Percentiles rank a stretch among this genome's conserved stretches.
These are phyloP conservation scores for Drosophila colorata DNA, from an alignment of 2,888 invertebrate species.

Conservation along the genomic window DNA sequence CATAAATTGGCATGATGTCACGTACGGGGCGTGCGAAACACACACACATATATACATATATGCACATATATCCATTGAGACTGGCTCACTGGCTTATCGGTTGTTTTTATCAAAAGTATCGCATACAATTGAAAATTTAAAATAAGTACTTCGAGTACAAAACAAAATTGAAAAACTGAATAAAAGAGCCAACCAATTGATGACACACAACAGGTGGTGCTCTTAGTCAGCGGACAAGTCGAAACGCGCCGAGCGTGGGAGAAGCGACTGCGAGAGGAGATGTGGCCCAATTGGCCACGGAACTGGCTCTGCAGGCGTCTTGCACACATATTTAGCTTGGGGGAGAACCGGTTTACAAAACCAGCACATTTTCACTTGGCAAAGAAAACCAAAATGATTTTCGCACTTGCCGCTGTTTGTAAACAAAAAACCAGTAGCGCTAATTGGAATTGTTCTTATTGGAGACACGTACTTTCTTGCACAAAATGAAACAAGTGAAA, in stretches of 20 bases:
- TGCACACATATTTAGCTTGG: not conserved
- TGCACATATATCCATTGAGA: constrained; percentile 8
- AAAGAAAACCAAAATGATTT: constrained; percentile 35
- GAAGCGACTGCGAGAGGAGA: constrained; percentile 18
- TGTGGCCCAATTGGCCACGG: constrained; percentile 44
- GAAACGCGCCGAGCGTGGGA: constrained; percentile 38
- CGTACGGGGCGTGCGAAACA: constrained; percentile 45
- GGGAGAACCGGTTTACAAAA: constrained; percentile 57
- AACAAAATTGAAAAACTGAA: constrained; percentile 5
- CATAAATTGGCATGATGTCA: constrained; percentile 67
- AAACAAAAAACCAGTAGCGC: constrained; percentile 76
- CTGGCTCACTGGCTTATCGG: constrained; percentile 43
- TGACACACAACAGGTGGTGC: constrained; percentile 72
- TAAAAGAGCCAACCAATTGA: constrained; percentile 24
- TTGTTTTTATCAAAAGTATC: constrained; percentile 49
- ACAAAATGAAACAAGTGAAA: not conserved
- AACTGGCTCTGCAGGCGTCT: constrained; percentile 11
- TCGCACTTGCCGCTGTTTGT: constrained; percentile 69
- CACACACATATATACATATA: not conserved
- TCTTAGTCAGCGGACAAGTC: constrained; percentile 57
- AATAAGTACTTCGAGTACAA: constrained; percentile 4
- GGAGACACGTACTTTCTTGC: not conserved
- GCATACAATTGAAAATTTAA: constrained; percentile 1
- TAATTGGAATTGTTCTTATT: constrained; percentile 6
- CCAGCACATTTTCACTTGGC: constrained; percentile 33